A percentile compares a stretch with the other conserved stretches of the same genome.
phyloP scores from a whole-genome alignment of 53 echinoderm and acorn worm species.

The Patiria pectinifera region DNA sequence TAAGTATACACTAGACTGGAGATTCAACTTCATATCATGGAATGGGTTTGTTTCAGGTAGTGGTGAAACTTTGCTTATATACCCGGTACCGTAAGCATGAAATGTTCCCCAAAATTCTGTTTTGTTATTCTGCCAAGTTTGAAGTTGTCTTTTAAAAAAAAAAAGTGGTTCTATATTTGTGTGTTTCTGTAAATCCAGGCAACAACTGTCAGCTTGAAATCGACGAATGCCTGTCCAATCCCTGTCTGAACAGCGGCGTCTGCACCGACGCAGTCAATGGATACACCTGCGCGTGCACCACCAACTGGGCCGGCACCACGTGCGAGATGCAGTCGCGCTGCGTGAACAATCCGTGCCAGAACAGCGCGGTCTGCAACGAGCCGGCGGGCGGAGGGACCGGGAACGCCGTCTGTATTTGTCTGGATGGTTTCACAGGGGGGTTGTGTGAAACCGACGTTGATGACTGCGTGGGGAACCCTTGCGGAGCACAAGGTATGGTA shows the following conservation, averaged over 20 bases:
- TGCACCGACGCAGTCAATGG: slow-evolving; percentile 72
- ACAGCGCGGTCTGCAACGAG: slow-evolving; percentile 84
- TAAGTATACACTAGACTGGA: too few species aligned
- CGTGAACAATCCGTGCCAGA: slow-evolving; percentile 78
- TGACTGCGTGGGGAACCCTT: slow-evolving; percentile 85
- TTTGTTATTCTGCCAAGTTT: too few species aligned
- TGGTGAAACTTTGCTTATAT: too few species aligned
- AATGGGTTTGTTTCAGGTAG: too few species aligned
- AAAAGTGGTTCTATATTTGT: neutral
- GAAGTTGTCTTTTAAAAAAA: too few species aligned
- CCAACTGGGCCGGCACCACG: slow-evolving; percentile 70
- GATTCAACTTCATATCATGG: too few species aligned
- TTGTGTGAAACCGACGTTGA: slow-evolving; percentile 81
- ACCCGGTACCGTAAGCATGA: too few species aligned
- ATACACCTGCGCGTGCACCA: slow-evolving; percentile 71
- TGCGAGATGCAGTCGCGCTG: slow-evolving; percentile 87
- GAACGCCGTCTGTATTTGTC: slow-evolving; percentile 78
- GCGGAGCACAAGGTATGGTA: slow-evolving; percentile 71
- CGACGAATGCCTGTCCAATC: slow-evolving; percentile 71
- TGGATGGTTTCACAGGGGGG: slow-evolving; percentile 82
- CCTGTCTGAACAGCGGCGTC: slow-evolving; percentile 76
- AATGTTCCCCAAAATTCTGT: too few species aligned
- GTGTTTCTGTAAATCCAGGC: neutral
- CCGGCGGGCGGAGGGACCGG: slow-evolving; percentile 52
- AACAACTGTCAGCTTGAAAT: slow-evolving; percentile 47